Base-by-base conservation (phyloP, 2,888 invertebrate genomes). In the Drosophila parthenogenetica region DNA sequence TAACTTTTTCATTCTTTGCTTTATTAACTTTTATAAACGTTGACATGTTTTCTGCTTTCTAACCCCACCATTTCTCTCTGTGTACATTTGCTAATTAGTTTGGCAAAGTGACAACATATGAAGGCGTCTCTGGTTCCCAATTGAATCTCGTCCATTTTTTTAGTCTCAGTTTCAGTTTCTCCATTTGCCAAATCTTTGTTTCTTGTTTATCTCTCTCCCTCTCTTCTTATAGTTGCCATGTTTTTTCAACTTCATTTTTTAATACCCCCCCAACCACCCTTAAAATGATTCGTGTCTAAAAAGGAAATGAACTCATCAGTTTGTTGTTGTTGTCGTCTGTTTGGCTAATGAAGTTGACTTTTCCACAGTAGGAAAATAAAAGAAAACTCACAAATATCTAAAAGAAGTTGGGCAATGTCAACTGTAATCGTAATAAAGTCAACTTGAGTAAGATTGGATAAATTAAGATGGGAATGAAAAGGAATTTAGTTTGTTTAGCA, bases 21-120 rank as follows among this genome's bases (percentile, higher is more conserved):
- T 77, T 77, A 79, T 77, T 77, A 79, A 71, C 77, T 77, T 74
- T 75, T 77, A 79, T 67, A 74, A 73, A 71, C 69, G 81, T 81
- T 78, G 79, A 71, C 81, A 72, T 32, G 8, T 11, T 14, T 19
- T 42, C 5, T 22, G 11, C 19, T 3, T 8, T 46, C 17, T 19
- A 11, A n/a, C 8, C 11, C 54, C 11, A 2, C 32, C 25, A 11
- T 13, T 13, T 62, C 58, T 14, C 54, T 50, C 53, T 84, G 76
- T 87, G 74, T 82, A 70, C 79, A 83, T 78, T 79, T 87, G 81
- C 88, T 87, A 86, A 89, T 86, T 86, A 86, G 86, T 86, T 86
- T 89, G 87, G 73, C 69, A 69, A 75, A 77, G 55, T 43, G 63
- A 29, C 59, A 57, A 54, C 46, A 74, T 45, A 22, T 69, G 60